Evolutionary conservation across 2,888 invertebrate species (phyloP).

Genomic region (Caenorhabditis zanzibari): DNA sequence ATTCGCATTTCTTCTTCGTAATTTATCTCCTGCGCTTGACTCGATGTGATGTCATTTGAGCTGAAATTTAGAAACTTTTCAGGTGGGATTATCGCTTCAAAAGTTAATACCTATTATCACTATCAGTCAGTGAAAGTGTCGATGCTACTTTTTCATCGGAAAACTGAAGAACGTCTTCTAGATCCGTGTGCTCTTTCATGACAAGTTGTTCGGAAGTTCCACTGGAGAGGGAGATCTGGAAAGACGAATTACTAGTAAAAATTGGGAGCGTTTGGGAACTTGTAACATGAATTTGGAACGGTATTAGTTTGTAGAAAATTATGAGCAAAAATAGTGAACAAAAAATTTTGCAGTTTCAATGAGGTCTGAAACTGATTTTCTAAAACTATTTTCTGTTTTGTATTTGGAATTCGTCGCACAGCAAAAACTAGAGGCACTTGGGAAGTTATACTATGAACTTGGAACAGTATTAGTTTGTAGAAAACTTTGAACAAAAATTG

Average conservation of each 20-base stretch:
- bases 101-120: slow-evolving; percentile 40
- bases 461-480: no score
- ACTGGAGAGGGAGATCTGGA: slow-evolving; percentile 38
- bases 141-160: slow-evolving; percentile 39
- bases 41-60: slow-evolving; percentile 58
- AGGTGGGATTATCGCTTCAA: no score
- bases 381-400: no score
- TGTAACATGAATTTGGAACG: no score
- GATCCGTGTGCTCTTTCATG: slow-evolving; percentile 6
- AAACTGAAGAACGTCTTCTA: slow-evolving; percentile 21
- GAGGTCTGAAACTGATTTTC: background rate
- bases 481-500: no score
- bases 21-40: slow-evolving; percentile 56
- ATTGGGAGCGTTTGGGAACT: background rate
- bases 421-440: no score
- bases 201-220: slow-evolving; percentile 17
- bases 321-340: no score
- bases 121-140: slow-evolving; percentile 32
- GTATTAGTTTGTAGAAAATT: no score
- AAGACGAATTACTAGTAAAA: background rate
- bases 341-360: no score
- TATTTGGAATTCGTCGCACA: no score
- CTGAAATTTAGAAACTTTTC: slow-evolving; percentile 18
- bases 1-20: slow-evolving; percentile 61
- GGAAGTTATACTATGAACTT: no score